Percentiles rank a stretch among this genome's conserved stretches.
Conservation (phyloP, 2,113 vertebrate species). For the Bos indicus region DNA sequence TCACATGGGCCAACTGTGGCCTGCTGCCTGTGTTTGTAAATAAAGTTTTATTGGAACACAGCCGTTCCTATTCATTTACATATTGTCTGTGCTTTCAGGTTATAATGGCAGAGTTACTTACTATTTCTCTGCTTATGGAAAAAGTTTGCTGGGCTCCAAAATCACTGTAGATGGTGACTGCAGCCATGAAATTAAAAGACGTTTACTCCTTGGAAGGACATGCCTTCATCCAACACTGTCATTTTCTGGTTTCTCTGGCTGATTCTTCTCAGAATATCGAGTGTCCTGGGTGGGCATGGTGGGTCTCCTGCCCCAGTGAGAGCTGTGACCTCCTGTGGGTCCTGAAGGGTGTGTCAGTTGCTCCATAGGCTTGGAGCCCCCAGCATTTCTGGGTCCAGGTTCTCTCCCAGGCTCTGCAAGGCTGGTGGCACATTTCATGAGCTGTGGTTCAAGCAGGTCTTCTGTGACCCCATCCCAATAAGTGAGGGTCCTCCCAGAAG, state of each 20-base stretch:
- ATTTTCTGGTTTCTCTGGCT: background rate
- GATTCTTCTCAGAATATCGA: background rate
- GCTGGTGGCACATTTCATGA: fast-evolving
- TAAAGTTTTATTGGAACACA: background rate
- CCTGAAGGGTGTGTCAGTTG: background rate
- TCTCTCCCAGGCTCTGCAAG: background rate
- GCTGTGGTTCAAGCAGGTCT: too few species aligned
- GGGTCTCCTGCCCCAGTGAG: background rate
- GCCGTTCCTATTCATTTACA: background rate
- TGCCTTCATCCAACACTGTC: fast-evolving
- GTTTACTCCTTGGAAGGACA: background rate
- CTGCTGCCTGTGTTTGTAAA: background rate
- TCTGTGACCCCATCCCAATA: background rate
- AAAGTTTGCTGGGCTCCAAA: background rate
- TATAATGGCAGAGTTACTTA: fast-evolving
- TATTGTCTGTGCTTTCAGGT: fast-evolving
- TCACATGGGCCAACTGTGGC: background rate
- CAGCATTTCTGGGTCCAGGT: background rate
- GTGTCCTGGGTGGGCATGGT: background rate
- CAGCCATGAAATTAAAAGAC: too few species aligned
- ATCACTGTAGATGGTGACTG: too few species aligned
- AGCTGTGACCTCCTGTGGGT: background rate
- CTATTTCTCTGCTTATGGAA: background rate
- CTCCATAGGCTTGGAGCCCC: background rate
- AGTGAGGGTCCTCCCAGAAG: background rate